Conservation (phyloP, 2,888 invertebrate genomes). For the Ceriagrion tenellum region DNA sequence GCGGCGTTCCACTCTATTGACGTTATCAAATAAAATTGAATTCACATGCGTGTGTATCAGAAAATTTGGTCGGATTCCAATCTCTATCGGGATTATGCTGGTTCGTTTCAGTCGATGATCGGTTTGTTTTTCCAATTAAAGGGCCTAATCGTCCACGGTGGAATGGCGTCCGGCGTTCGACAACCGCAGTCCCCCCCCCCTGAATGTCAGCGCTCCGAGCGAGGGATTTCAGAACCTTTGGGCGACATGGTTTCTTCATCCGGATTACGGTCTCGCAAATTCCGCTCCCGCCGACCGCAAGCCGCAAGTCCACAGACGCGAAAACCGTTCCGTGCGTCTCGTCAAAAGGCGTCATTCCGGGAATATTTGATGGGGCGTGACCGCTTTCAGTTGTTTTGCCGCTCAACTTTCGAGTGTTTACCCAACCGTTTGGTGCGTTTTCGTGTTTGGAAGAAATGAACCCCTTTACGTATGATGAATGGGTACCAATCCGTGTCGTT, state of each 20-base stretch:
- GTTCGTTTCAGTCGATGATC: neutral
- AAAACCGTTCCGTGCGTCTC: too few relatives aligned
- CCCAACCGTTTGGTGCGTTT: too few relatives aligned
- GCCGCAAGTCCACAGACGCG: neutral
- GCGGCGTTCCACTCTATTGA: too few relatives aligned
- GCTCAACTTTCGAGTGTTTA: too few relatives aligned
- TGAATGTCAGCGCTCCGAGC: neutral
- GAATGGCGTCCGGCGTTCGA: neutral
- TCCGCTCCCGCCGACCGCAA: neutral
- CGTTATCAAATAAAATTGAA: neutral
- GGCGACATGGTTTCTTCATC: neutral
- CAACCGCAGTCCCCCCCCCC: neutral
- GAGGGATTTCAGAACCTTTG: neutral
- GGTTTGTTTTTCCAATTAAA: neutral
- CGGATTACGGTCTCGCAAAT: neutral
- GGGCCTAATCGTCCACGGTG: neutral
- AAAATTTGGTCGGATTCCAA: too few relatives aligned
- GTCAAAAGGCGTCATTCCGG: too few relatives aligned
- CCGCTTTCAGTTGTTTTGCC: too few relatives aligned
- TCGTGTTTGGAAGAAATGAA: too few relatives aligned
- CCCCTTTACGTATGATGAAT: too few relatives aligned
- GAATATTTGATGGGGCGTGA: too few relatives aligned
- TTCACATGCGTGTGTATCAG: neutral
- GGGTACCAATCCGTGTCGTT: too few relatives aligned
- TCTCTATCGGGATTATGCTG: neutral